Conservation (phyloP, 2,888 invertebrate genomes). For the Ophioninae sp. region DNA sequence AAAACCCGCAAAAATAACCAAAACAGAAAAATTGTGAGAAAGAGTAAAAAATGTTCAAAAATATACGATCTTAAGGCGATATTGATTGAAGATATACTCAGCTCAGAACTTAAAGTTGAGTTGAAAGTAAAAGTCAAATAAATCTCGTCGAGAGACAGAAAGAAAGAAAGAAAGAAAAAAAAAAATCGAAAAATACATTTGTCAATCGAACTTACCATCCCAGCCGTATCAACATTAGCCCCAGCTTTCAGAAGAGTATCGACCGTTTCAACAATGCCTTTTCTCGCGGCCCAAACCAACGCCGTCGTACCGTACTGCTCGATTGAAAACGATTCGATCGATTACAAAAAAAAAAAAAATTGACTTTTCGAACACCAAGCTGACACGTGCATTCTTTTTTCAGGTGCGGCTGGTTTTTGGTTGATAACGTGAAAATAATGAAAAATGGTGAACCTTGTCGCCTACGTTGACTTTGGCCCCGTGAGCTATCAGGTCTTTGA, state of each 20-base stretch:
- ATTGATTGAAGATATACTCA: too few species aligned
- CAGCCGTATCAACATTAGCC: constrained; percentile 94
- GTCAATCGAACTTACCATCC: constrained; percentile 86
- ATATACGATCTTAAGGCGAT: too few species aligned
- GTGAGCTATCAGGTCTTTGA: constrained; percentile 89
- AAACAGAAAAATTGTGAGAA: neutral
- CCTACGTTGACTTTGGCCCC: constrained; percentile 97
- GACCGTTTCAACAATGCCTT: constrained; percentile 93
- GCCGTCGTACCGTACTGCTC: constrained; percentile 95
- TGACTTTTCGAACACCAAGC: too few species aligned
- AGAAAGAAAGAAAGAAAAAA: neutral
- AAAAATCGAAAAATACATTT: neutral
- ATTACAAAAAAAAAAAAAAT: constrained; percentile 1
- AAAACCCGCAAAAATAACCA: too few species aligned
- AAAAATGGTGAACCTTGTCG: constrained; percentile 85
- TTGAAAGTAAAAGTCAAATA: too few species aligned
- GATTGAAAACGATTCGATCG: constrained; percentile 10
- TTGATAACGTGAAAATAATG: neutral
- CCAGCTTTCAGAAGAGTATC: constrained; percentile 91
- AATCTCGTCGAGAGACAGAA: too few species aligned
- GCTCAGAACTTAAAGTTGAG: too few species aligned
- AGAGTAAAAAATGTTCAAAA: neutral
- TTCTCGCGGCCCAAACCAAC: constrained; percentile 96
- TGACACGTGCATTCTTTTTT: neutral
- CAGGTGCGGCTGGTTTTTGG: neutral